These are phyloP conservation scores for Tanytarsus gracilentus DNA, from an alignment of 2,888 invertebrate species.

Conservation along the genomic window DNA sequence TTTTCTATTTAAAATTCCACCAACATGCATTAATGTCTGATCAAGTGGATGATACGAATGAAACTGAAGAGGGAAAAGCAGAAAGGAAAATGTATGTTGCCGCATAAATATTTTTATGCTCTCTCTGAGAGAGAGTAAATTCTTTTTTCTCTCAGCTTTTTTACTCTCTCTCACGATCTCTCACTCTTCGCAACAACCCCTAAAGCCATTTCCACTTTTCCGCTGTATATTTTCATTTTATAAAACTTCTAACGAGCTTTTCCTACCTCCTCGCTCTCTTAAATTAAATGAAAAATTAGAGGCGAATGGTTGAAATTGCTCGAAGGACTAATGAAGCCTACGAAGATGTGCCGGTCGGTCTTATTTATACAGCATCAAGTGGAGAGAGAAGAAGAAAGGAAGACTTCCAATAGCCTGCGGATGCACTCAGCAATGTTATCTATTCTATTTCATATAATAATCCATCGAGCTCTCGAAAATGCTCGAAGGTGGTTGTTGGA, in stretches of 20 bases:
- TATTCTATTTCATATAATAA: conserved; percentile 27
- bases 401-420: not conserved
- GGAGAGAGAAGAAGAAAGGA: not conserved
- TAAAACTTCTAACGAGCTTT: conserved; percentile 5
- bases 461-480: conserved; percentile 22
- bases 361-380: not conserved
- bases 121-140: no score
- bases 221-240: not conserved
- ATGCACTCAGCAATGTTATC: conserved; percentile 19
- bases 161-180: no score
- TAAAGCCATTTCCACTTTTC: conserved; percentile 1
- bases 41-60: no score
- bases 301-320: not conserved
- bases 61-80: no score
- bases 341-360: not conserved
- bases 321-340: conserved; percentile 8
- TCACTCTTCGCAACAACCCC: no score
- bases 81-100: no score
- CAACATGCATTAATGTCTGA: no score
- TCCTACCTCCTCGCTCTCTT: not conserved
- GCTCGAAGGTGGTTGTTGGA: not conserved
- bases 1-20: no score
- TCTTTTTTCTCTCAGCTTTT: no score
- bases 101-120: no score
- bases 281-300: conserved; percentile 9